A percentile compares a stretch with the other conserved stretches of the same genome.
phyloP scores from a whole-genome alignment of 2,888 invertebrate genomes.

The Trichogramma evanescens region DNA sequence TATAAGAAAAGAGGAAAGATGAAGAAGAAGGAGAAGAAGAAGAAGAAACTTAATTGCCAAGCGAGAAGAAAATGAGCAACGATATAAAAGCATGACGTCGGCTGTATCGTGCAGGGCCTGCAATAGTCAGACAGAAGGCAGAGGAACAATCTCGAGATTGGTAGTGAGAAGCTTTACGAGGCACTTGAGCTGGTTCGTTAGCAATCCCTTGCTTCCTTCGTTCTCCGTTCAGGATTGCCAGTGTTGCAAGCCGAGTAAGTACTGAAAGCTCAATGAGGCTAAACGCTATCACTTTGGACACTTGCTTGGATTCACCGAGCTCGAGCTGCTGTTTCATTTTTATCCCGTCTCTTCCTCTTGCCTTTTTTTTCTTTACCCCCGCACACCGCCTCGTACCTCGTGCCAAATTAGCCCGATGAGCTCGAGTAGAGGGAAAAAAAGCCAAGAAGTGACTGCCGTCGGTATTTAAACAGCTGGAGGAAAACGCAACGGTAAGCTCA shows the following conservation, averaged over 20 bases:
- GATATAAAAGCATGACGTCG: too few relatives aligned
- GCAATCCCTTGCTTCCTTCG: not conserved
- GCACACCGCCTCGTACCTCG: not conserved
- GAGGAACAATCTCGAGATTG: conserved; percentile 21
- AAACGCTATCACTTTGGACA: conserved; percentile 11
- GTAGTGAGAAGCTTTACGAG: conserved; percentile 7
- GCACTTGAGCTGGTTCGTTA: conserved; percentile 19
- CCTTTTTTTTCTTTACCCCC: not conserved
- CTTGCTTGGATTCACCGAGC: too few relatives aligned
- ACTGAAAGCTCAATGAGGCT: conserved; percentile 14
- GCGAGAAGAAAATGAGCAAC: too few relatives aligned
- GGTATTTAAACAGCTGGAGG: too few relatives aligned
- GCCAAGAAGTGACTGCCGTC: too few relatives aligned
- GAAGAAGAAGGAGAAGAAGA: too few relatives aligned
- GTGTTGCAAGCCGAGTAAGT: not conserved
- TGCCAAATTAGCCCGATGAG: not conserved
- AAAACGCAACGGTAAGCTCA: too few relatives aligned
- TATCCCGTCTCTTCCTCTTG: not conserved
- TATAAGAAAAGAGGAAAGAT: too few relatives aligned
- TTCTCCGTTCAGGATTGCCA: not conserved
- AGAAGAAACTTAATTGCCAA: too few relatives aligned
- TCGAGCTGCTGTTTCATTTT: not conserved
- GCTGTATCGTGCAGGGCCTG: too few relatives aligned
- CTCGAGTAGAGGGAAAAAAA: too few relatives aligned
- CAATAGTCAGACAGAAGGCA: not conserved